Percentiles rank a stretch among this genome's conserved stretches.
Evolutionary conservation across 2,113 vertebrate genomes (phyloP).

Genomic region (Bufo gargarizans): DNA sequence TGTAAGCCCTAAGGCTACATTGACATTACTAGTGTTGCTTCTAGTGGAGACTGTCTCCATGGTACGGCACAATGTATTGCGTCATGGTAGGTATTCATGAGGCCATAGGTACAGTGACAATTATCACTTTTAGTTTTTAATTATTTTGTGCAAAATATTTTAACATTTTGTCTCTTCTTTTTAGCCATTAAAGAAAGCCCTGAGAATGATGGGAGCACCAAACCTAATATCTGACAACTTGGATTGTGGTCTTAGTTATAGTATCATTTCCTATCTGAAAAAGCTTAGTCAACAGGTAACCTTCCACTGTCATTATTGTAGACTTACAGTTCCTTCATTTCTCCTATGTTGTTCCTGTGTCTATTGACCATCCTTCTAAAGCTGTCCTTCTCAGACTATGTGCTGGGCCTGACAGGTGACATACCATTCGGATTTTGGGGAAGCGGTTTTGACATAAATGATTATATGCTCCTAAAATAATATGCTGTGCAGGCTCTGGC

Average conservation of each 20-base stretch:
- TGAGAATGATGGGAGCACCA: constrained; percentile 88
- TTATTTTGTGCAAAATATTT: not conserved
- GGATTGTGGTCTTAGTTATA: constrained; percentile 88
- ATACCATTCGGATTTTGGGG: too few relatives aligned
- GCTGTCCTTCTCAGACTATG: not conserved
- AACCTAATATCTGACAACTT: constrained; percentile 86
- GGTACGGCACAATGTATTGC: too few relatives aligned
- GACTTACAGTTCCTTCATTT: not conserved
- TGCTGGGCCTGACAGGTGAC: too few relatives aligned
- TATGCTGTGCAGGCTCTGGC: too few relatives aligned
- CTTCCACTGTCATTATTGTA: not conserved
- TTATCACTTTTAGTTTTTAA: not conserved
- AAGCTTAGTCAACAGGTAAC: constrained; percentile 87
- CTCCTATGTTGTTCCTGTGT: not conserved
- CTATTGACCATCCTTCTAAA: not conserved
- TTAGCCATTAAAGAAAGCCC: constrained; percentile 88
- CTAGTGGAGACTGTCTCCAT: too few relatives aligned
- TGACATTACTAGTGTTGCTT: not conserved
- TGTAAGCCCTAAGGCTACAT: not conserved
- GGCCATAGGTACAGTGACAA: not conserved
- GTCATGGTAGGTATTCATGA: not conserved
- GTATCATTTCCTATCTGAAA: constrained; percentile 88
- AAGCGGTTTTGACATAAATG: too few relatives aligned
- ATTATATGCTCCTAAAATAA: too few relatives aligned
- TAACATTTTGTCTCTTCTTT: constrained; percentile 63